These are phyloP conservation scores for Holothuria glaberrima DNA, from an alignment of 35 echinoderm and acorn worm species.

Conservation along the genomic window DNA sequence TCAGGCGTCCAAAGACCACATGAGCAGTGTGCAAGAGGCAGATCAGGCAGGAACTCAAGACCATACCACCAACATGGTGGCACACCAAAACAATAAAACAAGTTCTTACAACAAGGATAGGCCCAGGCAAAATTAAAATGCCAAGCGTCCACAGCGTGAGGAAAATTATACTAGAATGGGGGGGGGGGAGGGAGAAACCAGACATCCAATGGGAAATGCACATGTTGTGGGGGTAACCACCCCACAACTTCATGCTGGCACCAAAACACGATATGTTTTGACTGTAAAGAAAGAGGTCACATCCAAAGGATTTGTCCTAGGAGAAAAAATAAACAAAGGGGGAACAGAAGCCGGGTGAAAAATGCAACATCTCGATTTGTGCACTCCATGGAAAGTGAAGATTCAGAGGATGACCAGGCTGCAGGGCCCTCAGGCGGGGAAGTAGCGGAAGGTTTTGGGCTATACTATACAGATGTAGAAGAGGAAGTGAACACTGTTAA, in stretches of 20 bases:
- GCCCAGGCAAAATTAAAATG: background rate
- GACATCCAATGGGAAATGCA: background rate
- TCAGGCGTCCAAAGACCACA: slow-evolving; percentile 5
- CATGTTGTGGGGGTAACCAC: background rate
- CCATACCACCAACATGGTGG: background rate
- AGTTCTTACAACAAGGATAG: slow-evolving; percentile 6
- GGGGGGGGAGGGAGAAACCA: background rate
- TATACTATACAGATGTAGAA: too few relatives aligned
- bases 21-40: background rate
- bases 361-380: too few relatives aligned
- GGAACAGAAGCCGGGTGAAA: too few relatives aligned
- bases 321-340: background rate
- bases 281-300: slow-evolving; percentile 20
- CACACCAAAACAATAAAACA: background rate
- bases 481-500: too few relatives aligned
- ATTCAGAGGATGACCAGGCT: too few relatives aligned
- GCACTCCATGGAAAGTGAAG: too few relatives aligned
- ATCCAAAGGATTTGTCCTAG: background rate
- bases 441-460: too few relatives aligned
- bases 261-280: background rate
- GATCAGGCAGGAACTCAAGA: slow-evolving; percentile 3
- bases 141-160: background rate
- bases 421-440: too few relatives aligned
- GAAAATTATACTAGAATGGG: slow-evolving; percentile 9
- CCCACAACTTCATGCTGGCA: background rate